Percentiles rank a stretch among this genome's conserved stretches.
These are phyloP conservation scores for Drosophila carrolli DNA, from an alignment of 1,140 invertebrate genomes.

Conservation along the genomic window DNA sequence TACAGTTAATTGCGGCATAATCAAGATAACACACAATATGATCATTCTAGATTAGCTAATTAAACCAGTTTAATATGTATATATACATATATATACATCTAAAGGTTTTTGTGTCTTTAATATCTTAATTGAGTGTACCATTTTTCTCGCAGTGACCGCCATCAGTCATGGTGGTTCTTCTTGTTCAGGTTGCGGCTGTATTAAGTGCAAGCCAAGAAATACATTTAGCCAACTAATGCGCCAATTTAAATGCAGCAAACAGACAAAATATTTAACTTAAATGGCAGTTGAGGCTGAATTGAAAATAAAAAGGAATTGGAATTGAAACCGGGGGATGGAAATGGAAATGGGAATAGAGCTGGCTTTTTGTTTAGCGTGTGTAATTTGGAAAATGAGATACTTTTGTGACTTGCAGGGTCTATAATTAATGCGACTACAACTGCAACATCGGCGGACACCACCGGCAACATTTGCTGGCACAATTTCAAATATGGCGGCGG, in stretches of 20 bases:
- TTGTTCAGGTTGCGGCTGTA: conserved; percentile 47
- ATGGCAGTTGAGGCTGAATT: conserved; percentile 68
- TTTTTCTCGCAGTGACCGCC: conserved; percentile 39
- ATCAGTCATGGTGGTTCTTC: conserved; percentile 64
- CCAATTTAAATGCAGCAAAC: conserved; percentile 78
- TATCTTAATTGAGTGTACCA: no score
- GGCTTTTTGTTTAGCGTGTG: conserved; percentile 47
- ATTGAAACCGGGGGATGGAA: conserved; percentile 18
- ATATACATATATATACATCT: not conserved
- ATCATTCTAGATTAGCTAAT: conserved; percentile 2
- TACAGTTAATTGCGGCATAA: conserved; percentile 36
- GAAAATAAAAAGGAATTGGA: conserved; percentile 53
- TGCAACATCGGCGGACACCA: conserved; percentile 35
- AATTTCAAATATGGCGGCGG: conserved; percentile 73
- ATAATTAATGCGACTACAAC: conserved; percentile 72
- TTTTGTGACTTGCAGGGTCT: conserved; percentile 70
- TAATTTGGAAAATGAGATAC: conserved; percentile 79
- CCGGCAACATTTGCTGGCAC: conserved; percentile 53
- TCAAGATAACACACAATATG: conserved; percentile 37
- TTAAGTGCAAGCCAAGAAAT: conserved; percentile 56
- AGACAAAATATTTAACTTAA: conserved; percentile 79
- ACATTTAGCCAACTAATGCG: conserved; percentile 76
- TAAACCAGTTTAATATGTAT: conserved; percentile 16
- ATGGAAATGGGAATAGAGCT: conserved; percentile 28
- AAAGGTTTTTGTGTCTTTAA: no score